These are phyloP conservation scores for Trematomus bernacchii DNA, from an alignment of 2,797 vertebrate genomes.

Conservation along the genomic window DNA sequence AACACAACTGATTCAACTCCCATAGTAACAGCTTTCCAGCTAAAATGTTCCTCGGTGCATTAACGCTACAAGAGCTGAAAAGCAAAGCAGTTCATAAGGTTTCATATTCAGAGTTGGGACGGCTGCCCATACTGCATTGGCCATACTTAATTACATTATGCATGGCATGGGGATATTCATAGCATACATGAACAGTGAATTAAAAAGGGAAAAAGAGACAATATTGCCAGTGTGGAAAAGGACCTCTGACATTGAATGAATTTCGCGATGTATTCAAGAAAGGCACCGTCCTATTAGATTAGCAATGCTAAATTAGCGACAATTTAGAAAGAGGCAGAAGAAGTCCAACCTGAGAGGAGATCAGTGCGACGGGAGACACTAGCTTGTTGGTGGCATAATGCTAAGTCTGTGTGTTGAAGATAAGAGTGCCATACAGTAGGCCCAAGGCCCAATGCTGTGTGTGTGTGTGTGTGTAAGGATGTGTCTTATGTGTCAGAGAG, in stretches of 20 bases:
- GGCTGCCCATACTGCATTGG: slow-evolving; percentile 84
- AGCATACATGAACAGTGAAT: slow-evolving; percentile 72
- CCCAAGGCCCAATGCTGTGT: slow-evolving; percentile 61
- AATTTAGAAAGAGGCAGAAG: slow-evolving; percentile 58
- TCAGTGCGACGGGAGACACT: slow-evolving; percentile 58
- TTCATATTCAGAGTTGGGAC: slow-evolving; percentile 85
- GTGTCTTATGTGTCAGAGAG: slow-evolving; percentile 55
- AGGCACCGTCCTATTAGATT: slow-evolving; percentile 81
- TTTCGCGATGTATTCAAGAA: slow-evolving; percentile 77
- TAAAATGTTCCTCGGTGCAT: slow-evolving; percentile 1
- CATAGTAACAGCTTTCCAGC: not conserved
- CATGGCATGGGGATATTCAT: slow-evolving; percentile 72
- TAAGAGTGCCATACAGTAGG: slow-evolving; percentile 77
- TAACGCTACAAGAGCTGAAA: slow-evolving; percentile 25
- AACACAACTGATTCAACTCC: not conserved
- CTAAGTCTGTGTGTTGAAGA: slow-evolving; percentile 79
- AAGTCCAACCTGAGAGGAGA: slow-evolving; percentile 76
- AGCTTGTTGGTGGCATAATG: slow-evolving; percentile 76
- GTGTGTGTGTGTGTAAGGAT: slow-evolving; percentile 44
- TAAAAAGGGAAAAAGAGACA: slow-evolving; percentile 70
- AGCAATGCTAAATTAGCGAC: slow-evolving; percentile 81
- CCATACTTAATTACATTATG: slow-evolving; percentile 88
- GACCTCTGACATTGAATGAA: slow-evolving; percentile 80
- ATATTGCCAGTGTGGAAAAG: slow-evolving; percentile 78
- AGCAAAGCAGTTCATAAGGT: slow-evolving; percentile 80